Conservation (phyloP, 1,140 invertebrate species). For the Panulirus ornatus region DNA sequence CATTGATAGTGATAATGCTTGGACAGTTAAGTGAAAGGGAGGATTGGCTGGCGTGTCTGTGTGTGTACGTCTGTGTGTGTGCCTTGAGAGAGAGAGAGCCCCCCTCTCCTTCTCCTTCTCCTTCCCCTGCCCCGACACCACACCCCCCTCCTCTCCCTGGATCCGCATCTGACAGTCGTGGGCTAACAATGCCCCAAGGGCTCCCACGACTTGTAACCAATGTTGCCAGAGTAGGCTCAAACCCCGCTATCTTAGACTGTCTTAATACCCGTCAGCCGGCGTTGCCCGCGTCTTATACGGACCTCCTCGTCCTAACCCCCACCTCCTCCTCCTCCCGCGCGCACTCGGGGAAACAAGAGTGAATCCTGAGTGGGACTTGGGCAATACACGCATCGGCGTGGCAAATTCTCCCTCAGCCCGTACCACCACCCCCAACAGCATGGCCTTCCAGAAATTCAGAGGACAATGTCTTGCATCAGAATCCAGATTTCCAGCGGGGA, state of each 20-base stretch:
- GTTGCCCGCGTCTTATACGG: no score
- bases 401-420: no score
- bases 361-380: no score
- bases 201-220: slow-evolving; percentile 71
- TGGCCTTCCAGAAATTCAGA: slow-evolving; percentile 66
- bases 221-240: slow-evolving; percentile 56
- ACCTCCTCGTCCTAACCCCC: no score
- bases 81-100: background rate
- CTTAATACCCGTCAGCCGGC: no score
- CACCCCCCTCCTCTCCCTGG: slow-evolving; percentile 50
- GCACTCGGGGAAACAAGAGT: no score
- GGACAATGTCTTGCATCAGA: slow-evolving; percentile 65
- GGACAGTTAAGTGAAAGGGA: slow-evolving; percentile 57
- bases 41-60: background rate
- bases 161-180: slow-evolving; percentile 70
- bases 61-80: no score
- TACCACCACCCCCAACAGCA: no score
- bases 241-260: background rate
- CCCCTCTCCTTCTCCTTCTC: background rate
- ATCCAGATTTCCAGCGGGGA: slow-evolving; percentile 64
- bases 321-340: no score
- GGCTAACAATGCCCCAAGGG: slow-evolving; percentile 71
- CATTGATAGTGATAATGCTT: slow-evolving; percentile 61
- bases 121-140: slow-evolving; percentile 33
- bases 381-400: no score